Evolutionary conservation across 1,140 invertebrate species (phyloP), one percentile per base, ranked within the genome.

Genomic region (Drosophila lacteicornis): DNA sequence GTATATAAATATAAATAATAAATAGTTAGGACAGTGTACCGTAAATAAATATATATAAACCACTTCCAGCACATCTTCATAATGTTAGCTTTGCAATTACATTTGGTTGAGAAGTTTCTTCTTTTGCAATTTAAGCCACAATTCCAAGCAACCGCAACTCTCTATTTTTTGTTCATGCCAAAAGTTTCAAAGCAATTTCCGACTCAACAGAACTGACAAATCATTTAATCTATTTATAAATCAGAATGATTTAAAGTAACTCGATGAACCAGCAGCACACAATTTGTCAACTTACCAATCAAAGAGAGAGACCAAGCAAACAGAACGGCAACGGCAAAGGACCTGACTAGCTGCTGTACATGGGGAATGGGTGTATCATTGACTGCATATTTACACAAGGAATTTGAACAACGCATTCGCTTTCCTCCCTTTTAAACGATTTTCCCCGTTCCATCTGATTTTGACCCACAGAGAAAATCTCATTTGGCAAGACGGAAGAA

Each of bases 401-500:
- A 79, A 79, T 70, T 71, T 71, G 46, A 69, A 62, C 58, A 77
- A 79, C 19, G 51, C 43, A 15, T 68, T 66, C 22, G 9, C 40
- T 55, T 40, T n/a, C 15, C 5, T 25, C 22, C 22, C 22, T 25
- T 25, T 25, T 25, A 25, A 38, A 38, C 36, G 12, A 38, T n/a
- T 63, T 59, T 49, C 36, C 33, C 55, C 69, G 22, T 33, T 22
- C 30, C 47, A 40, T 56, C 19, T 33, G 51, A 36, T 62, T 61
- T 68, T 80, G 59, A 43, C 70, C 73, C 73, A 66, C 67, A 94
- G 93, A 93, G 62, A 92, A 92, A 73, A 93, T 94, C 62, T 91
- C 92, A 49, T 94, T 94, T 87, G 88, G 85, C 49, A 94, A 94
- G 68, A 94, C 94, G 43, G 93, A 93, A 40, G 60, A 76, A 25